Evolutionary conservation across 2,113 vertebrate genomes (phyloP), one percentile per base, ranked within the genome.

Genomic region (Macrotus californicus): DNA sequence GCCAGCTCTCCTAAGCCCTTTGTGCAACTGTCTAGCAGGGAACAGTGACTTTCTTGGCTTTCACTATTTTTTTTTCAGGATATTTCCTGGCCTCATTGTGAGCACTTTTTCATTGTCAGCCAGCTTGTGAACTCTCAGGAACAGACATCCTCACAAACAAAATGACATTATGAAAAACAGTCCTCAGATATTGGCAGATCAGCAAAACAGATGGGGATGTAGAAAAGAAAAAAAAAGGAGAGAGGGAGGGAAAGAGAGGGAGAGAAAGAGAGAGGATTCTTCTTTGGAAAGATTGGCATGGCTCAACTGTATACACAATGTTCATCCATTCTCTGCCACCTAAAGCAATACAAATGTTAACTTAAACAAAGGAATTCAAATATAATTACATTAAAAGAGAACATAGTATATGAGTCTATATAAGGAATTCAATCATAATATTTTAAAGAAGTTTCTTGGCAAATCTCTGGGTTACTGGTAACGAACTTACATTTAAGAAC

Each of bases 31-130:
- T 59, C 97, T 98, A 97, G 97, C 94, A 98, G 98, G 92, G 98
- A 80, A 97, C 98, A 98, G 93, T 92, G 83, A 97, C 96, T 97
- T 98, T 97, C 98, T 97, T 98, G 97, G 85, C 96, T 69, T 97
- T 82, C 39, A n/a, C 85, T 61, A 11, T 61, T 61, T 94, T 97
- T 87, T 94, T 69, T 94, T 93, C 64, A 92, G 86, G 75, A 70
- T 92, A 34, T 96, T 98, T 96, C 77, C 97, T 92, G 96, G 87
- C 86, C 81, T 81, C 81, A 54, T 79, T 6, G 3, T 94, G 61
- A 87, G 97, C 87, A 73, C 66, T 97, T 96, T 96, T 96, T 97
- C 94, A 83, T 91, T 93, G 94, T 97, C 59, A 91, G 93, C 77
- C 94, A 97, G 92, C 93, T 97, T 56, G 34, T 41, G 72, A 97